Conservation (phyloP, 2,113 vertebrate species). For the Potamarius usumacintae region DNA sequence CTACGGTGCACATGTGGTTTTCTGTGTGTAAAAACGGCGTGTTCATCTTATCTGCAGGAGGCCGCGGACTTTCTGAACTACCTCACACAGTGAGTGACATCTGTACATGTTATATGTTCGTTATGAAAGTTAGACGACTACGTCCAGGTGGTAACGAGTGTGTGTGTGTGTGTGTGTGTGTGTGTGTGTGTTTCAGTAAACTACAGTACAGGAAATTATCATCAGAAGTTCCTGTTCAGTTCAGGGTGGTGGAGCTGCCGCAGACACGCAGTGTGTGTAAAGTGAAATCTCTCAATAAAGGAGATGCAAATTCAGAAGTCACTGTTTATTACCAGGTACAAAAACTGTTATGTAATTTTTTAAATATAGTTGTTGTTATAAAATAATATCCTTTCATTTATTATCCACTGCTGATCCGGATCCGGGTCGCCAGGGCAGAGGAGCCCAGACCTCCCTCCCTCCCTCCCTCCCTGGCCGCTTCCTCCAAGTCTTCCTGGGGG, state of each 20-base stretch:
- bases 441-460: too few relatives aligned
- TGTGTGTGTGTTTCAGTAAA: slow-evolving; percentile 73
- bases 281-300: slow-evolving; percentile 90
- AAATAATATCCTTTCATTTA: background rate
- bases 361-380: background rate
- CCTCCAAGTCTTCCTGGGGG: too few relatives aligned
- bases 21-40: background rate
- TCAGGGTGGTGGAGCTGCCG: slow-evolving; percentile 89
- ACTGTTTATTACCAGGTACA: slow-evolving; percentile 93
- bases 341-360: background rate
- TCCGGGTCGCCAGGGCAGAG: too few relatives aligned
- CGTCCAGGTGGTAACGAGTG: background rate
- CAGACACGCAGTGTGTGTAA: slow-evolving; percentile 82
- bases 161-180: slow-evolving; percentile 42
- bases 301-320: slow-evolving; percentile 92
- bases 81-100: slow-evolving; percentile 14
- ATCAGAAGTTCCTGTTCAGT: slow-evolving; percentile 84
- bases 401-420: too few relatives aligned
- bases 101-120: background rate
- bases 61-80: slow-evolving; percentile 15
- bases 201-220: slow-evolving; percentile 79
- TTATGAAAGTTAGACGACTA: background rate
- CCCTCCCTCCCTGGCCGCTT: too few relatives aligned
- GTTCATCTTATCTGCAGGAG: background rate
- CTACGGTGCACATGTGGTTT: background rate